Conservation (phyloP, 2,797 vertebrate genomes). For the Liparis tanakae region DNA sequence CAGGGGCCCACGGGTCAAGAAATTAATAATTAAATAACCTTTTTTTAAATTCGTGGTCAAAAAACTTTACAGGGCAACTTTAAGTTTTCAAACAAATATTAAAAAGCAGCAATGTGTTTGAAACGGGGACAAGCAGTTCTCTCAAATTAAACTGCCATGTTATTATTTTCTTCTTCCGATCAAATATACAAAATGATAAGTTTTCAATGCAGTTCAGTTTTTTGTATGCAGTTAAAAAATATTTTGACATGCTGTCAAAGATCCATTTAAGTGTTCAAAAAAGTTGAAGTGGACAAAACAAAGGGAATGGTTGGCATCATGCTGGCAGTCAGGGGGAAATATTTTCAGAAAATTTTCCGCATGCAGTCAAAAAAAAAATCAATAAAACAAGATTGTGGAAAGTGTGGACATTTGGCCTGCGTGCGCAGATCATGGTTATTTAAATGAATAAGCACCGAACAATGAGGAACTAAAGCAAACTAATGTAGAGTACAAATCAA, state of each 20-base stretch:
- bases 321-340: background rate
- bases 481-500: conserved; percentile 2
- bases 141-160: conserved; percentile 41
- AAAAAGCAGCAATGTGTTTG: conserved; percentile 9
- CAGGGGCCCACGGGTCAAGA: background rate
- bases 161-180: conserved; percentile 10
- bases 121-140: conserved; percentile 13
- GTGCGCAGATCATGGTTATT: conserved; percentile 8
- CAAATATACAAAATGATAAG: background rate
- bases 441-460: conserved; percentile 20
- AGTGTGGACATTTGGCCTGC: conserved; percentile 10
- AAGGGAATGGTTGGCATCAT: conserved; percentile 35
- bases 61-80: conserved; percentile 23
- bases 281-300: conserved; percentile 24
- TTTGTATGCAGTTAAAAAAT: background rate
- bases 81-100: background rate
- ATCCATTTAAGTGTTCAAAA: background rate
- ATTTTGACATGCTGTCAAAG: conserved; percentile 21
- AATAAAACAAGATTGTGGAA: conserved; percentile 2
- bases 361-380: conserved; percentile 1
- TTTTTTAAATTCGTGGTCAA: background rate
- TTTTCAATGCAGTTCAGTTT: conserved; percentile 1
- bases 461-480: conserved; percentile 8
- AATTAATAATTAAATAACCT: background rate
- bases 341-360: background rate